Evolutionary conservation across 2,888 invertebrate genomes (phyloP).

Genomic region (Drosophila sordidula): DNA sequence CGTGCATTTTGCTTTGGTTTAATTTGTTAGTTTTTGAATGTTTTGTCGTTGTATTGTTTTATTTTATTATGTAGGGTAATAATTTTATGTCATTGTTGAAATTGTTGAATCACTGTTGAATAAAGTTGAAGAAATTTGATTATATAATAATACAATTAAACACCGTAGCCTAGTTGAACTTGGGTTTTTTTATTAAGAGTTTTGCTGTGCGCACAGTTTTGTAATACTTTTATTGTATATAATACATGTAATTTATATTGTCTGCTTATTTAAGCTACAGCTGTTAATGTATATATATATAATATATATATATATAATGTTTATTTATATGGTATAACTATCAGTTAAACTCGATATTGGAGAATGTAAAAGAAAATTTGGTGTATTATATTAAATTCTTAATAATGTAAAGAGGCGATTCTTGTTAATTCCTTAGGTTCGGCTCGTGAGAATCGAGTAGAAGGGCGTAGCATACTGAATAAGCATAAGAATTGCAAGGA

Average conservation of each 20-base stretch:
- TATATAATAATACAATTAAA: conserved; percentile 35
- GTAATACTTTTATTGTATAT: conserved; percentile 6
- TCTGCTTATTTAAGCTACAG: neutral
- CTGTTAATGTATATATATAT: neutral
- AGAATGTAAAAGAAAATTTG: neutral
- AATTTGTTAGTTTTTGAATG: conserved; percentile 17
- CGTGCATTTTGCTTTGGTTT: conserved; percentile 74
- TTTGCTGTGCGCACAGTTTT: conserved; percentile 10
- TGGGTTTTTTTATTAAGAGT: neutral
- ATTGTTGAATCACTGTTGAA: conserved; percentile 45
- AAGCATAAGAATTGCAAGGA: neutral
- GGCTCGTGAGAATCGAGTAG: neutral
- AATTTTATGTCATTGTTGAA: conserved; percentile 40
- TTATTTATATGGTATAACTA: neutral
- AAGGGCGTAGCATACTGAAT: neutral
- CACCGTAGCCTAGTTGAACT: neutral
- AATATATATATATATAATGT: neutral
- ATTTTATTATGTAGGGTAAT: conserved; percentile 14
- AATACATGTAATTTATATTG: neutral
- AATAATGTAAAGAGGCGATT: neutral
- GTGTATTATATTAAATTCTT: neutral
- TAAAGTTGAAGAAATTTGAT: conserved; percentile 47
- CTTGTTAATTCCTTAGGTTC: neutral
- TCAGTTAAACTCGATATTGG: neutral
- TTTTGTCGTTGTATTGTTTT: conserved; percentile 23